phyloP scores from a whole-genome alignment of 2,888 invertebrate genomes.

The Andrena trimmerana region DNA sequence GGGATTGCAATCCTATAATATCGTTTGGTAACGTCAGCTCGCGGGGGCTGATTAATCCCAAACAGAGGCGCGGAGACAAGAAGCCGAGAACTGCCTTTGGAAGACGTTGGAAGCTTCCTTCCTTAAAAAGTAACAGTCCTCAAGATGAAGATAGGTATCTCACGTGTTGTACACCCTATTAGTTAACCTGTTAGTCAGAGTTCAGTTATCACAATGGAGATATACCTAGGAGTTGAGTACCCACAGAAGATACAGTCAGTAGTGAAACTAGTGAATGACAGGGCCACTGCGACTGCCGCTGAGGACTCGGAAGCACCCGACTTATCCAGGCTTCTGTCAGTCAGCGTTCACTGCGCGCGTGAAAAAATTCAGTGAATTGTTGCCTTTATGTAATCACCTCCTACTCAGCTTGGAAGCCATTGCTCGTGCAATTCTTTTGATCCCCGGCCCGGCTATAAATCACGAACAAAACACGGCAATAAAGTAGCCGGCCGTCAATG shows the following conservation, averaged over 20 bases:
- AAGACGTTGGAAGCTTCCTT: neutral
- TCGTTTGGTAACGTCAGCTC: slow-evolving; percentile 27
- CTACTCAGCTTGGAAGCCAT: neutral
- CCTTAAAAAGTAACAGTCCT: neutral
- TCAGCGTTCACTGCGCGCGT: too few relatives aligned
- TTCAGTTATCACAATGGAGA: neutral
- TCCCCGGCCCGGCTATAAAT: neutral
- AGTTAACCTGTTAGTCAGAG: neutral
- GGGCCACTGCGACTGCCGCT: too few relatives aligned
- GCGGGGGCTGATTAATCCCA: slow-evolving; percentile 12
- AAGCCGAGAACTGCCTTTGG: neutral
- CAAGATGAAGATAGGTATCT: neutral
- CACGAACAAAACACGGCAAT: neutral
- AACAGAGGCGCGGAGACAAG: neutral
- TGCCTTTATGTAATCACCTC: neutral
- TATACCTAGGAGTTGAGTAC: neutral
- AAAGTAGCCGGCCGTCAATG: neutral
- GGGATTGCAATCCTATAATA: slow-evolving; percentile 28
- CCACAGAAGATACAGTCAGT: too few relatives aligned
- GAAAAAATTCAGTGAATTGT: too few relatives aligned
- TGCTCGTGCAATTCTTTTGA: neutral
- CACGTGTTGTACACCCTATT: neutral
- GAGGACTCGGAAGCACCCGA: too few relatives aligned
- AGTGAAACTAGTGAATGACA: too few relatives aligned
- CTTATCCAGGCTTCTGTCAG: too few relatives aligned